These are phyloP conservation scores for Dissostichus mawsoni DNA, from an alignment of 2,113 vertebrate genomes.

Conservation along the genomic window DNA sequence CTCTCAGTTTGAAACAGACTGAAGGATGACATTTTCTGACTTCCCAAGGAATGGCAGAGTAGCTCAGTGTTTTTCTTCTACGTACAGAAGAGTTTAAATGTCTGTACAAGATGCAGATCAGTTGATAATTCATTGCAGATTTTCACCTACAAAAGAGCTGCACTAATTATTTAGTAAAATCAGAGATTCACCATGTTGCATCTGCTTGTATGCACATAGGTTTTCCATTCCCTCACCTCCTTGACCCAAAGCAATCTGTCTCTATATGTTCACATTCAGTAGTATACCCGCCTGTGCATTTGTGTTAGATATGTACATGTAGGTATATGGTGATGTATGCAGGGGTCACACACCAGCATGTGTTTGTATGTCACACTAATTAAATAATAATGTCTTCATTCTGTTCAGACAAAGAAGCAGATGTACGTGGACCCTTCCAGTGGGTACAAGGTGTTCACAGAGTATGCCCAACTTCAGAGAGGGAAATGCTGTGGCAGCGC, in stretches of 20 bases:
- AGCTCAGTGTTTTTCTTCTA: constrained; percentile 62
- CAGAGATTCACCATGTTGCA: constrained; percentile 58
- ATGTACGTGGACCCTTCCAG: constrained; percentile 85
- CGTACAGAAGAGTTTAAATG: constrained; percentile 57
- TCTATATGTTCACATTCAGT: constrained; percentile 21
- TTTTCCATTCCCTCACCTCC: constrained; percentile 35
- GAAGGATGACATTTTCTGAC: constrained; percentile 81
- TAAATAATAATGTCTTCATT: constrained; percentile 67
- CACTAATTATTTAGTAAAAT: constrained; percentile 68
- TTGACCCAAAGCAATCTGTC: constrained; percentile 75
- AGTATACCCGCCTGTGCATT: background rate
- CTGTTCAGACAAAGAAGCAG: constrained; percentile 85
- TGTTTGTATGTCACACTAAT: constrained; percentile 66
- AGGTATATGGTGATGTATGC: constrained; percentile 52
- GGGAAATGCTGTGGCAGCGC: constrained; percentile 86
- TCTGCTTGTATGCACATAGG: constrained; percentile 65
- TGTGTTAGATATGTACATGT: constrained; percentile 33
- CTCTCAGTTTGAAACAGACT: constrained; percentile 82
- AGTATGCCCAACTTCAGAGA: constrained; percentile 85
- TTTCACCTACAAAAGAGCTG: constrained; percentile 37
- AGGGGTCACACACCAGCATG: constrained; percentile 38
- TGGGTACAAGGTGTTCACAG: constrained; percentile 83
- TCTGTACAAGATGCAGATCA: background rate
- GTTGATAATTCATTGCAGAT: constrained; percentile 29
- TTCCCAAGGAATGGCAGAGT: constrained; percentile 69